Evolutionary conservation across 1,140 invertebrate species (phyloP), one percentile per base, ranked within the genome.

Genomic region (Papilio machaon): DNA sequence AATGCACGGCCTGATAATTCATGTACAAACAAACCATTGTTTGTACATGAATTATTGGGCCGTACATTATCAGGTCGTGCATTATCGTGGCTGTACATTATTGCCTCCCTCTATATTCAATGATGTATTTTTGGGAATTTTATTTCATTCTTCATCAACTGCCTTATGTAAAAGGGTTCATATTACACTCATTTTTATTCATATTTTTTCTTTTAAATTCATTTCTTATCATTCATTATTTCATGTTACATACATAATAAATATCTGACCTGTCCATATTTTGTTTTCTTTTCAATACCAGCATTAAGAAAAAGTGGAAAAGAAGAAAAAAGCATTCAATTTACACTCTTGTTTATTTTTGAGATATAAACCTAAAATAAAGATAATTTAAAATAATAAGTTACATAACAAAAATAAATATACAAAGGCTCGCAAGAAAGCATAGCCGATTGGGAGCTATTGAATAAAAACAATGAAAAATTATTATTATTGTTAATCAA

Each of bases 351-450:
- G 84, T 90, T 88, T 92, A 89, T 92, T 92, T 85, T 75, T 82
- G 84, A 85, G 85, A 85, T 86, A 85, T 88, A 88, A 86, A 90
- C 83, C 86, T 92, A 90, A 90, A 89, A 90, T 90, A 89, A 88
- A 84, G 84, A 91, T 93, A 92, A 91, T 89, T 93, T 91, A 91
- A 87, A 91, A 91, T 79, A 79, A 90, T 91, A 91, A 92, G 87
- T 91, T 92, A 91, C 85, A 83, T 90, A 92, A 93, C 88, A 91
- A 92, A 93, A 85, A 86, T 86, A 89, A 82, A 82, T 84, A 83
- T 87, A 88, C 83, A 86, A 87, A 77, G 78, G 76, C 75, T 82
- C 60, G 82, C 75, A 81, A 76, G 73, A 83, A 83, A 83, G 81
- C 78, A 81, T 76, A 81, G 75, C 52, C 78, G 35, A 83, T 81